Base-by-base conservation (phyloP, 2,888 invertebrate genomes). In the Cheilosia urbana region DNA sequence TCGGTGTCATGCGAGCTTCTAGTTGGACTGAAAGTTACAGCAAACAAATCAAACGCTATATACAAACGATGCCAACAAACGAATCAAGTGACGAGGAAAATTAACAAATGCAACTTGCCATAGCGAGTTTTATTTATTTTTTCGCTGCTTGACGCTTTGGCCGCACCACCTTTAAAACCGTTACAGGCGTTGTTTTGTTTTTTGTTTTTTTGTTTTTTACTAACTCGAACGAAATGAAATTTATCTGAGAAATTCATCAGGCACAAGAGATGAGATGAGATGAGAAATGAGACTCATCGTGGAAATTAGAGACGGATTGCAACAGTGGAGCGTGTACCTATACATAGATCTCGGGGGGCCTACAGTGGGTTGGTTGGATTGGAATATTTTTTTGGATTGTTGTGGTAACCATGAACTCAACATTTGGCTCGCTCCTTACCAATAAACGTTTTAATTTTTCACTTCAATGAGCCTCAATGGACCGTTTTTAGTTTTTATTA, bases 301-400 rank as follows among this genome's bases (percentile, higher is more conserved):
- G 84, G 84, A 81, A 85, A 85, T 85, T 62, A 45, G 77, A 85
- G 85, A 85, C 77, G 76, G 77, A 72, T 81, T 85, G 68, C 72
- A 68, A 53, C 68, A 53, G 51, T 55, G 62, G 21, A 60, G 65
- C 65, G 58, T 42, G 47, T 13, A 51, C 17, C 37, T 21, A 15
- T 27, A 7, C 27, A 27, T 27, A 27, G 6, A 27, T 7, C 30
- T 30, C 30, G 2, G 4, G 5, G 5, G 21, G 17, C 6, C 27
- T 11, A 2, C 30, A 11, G 34, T 30, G 45, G 21, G 68, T 55
- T 7, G 69, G 47, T n/a, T 45, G 57, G 30, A 24, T 27, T 30
- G n/a, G 27, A 42, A 45, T 37, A 37, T 13, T 13, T 60, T 60
- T 45, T 27, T 19, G 9, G 45, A 19, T 62, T 47, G 30, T 5